These are phyloP conservation scores for Xiphorhynchus erythropygius DNA, from an alignment of 2,797 vertebrate species.

Conservation along the genomic window DNA sequence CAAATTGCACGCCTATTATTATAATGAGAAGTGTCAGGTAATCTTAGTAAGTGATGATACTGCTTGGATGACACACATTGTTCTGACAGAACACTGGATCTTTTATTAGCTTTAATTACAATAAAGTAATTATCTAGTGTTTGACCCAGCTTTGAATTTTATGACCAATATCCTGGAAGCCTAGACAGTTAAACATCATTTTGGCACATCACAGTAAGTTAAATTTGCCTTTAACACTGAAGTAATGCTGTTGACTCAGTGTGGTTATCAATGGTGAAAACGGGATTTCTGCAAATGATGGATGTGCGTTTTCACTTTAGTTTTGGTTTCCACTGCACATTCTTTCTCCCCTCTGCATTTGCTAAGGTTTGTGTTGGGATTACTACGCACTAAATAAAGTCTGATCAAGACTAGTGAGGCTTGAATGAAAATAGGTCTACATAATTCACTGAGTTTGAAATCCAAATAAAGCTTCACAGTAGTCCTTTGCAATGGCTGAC, in stretches of 20 bases:
- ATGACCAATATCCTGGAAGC: constrained; percentile 33
- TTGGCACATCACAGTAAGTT: background rate
- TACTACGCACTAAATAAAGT: background rate
- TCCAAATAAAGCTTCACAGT: background rate
- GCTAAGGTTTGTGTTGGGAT: background rate
- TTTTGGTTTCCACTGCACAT: background rate
- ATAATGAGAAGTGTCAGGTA: background rate
- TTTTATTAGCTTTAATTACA: constrained; percentile 44
- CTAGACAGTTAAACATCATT: background rate
- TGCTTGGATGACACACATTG: background rate
- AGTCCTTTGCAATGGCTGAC: background rate
- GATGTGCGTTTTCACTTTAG: background rate
- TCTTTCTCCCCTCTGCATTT: background rate
- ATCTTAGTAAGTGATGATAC: background rate
- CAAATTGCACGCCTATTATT: background rate
- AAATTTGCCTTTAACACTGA: background rate
- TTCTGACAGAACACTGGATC: background rate
- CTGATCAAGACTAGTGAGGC: background rate
- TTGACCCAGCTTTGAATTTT: constrained; percentile 57
- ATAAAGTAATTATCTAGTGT: background rate
- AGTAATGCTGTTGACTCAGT: background rate
- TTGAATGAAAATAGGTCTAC: background rate
- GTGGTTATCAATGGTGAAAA: background rate
- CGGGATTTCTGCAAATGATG: background rate
- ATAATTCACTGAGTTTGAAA: background rate